These are phyloP conservation scores for Mesorhabditis spiculigera DNA, from an alignment of 2,888 invertebrate species.

Conservation along the genomic window DNA sequence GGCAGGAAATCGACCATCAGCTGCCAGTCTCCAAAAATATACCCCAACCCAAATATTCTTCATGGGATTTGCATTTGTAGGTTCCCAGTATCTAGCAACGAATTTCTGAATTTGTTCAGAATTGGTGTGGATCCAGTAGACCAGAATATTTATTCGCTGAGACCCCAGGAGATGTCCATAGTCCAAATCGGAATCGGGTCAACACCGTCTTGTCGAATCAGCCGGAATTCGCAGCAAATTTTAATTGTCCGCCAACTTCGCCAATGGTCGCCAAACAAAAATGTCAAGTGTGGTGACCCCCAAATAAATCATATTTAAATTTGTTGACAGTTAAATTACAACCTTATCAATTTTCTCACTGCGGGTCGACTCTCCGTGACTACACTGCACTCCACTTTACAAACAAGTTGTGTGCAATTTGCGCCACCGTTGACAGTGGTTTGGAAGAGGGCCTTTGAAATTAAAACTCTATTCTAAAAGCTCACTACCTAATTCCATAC, in stretches of 20 bases:
- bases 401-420: background rate
- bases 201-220: constrained; percentile 17
- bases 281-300: constrained; percentile 16
- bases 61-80: constrained; percentile 15
- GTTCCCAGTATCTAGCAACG: background rate
- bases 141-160: constrained; percentile 8
- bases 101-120: constrained; percentile 7
- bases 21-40: constrained; percentile 11
- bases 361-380: no score
- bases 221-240: constrained; percentile 14
- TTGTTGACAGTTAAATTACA: no score
- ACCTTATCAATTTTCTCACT: no score
- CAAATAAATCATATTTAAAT: background rate
- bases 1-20: background rate
- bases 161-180: constrained; percentile 12
- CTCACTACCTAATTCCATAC: no score
- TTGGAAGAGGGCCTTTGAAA: background rate
- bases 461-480: no score
- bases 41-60: constrained; percentile 16
- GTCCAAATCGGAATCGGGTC: constrained; percentile 14
- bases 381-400: background rate
- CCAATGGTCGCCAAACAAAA: constrained; percentile 14
- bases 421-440: background rate
- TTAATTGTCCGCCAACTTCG: constrained; percentile 12
- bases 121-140: constrained; percentile 15